Conservation (phyloP, 2,888 invertebrate genomes). For the Notocelia uddmanniana region DNA sequence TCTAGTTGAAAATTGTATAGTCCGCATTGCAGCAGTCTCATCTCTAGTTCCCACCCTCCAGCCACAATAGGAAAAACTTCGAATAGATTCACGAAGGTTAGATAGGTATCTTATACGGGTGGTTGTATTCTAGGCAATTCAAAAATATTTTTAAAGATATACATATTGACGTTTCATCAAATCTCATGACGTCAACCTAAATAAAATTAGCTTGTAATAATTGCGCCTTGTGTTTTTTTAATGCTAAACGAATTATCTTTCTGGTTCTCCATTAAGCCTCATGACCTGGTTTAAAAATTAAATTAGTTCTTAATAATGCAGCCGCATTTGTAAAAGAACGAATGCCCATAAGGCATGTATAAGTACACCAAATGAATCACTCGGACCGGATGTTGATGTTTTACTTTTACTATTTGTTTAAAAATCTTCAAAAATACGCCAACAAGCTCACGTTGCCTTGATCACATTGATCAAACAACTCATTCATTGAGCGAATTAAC, state of each 20-base stretch:
- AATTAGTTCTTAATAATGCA: too few species aligned
- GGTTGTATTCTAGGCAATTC: background rate
- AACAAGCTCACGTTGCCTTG: conserved; percentile 13
- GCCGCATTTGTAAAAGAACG: background rate
- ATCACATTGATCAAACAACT: conserved; percentile 30
- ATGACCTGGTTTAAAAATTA: background rate
- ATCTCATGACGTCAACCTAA: too few species aligned
- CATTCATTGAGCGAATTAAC: conserved; percentile 14
- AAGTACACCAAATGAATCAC: background rate
- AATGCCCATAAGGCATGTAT: background rate
- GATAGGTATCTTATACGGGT: background rate
- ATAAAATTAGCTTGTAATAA: too few species aligned
- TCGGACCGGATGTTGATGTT: conserved; percentile 34
- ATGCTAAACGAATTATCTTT: background rate
- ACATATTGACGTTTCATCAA: too few species aligned
- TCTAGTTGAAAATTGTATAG: background rate
- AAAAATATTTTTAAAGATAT: too few species aligned
- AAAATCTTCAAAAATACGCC: background rate
- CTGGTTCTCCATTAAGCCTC: background rate
- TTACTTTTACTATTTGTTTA: conserved; percentile 1
- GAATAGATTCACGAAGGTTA: background rate
- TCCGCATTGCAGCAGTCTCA: conserved; percentile 35
- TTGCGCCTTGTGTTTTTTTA: background rate
- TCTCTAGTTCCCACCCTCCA: conserved; percentile 11
- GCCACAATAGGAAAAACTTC: conserved; percentile 18